Evolutionary conservation across 2,888 invertebrate genomes (phyloP).

Genomic region (Chrysomela aeneicollis): DNA sequence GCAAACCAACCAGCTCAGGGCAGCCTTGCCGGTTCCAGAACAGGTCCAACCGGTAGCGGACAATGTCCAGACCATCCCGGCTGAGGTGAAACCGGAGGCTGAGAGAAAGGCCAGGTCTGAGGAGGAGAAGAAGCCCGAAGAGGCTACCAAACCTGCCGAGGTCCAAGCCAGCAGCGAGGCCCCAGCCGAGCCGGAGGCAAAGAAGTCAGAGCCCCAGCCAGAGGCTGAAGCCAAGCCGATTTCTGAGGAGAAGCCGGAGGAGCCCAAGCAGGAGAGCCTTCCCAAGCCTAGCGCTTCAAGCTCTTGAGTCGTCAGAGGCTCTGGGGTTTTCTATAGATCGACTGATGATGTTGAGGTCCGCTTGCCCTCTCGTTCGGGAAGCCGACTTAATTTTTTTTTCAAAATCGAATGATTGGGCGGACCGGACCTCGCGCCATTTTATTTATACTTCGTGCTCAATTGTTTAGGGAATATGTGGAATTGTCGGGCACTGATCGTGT

Average conservation of each 20-base stretch:
- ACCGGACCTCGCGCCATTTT: slow-evolving; percentile 53
- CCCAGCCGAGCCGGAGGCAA: slow-evolving; percentile 10
- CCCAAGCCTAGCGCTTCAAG: slow-evolving; percentile 52
- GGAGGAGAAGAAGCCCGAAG: slow-evolving; percentile 51
- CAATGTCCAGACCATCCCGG: slow-evolving; percentile 13
- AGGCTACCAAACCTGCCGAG: slow-evolving; percentile 34
- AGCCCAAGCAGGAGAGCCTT: slow-evolving; percentile 46
- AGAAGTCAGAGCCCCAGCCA: slow-evolving; percentile 14
- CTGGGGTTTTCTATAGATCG: slow-evolving; percentile 34
- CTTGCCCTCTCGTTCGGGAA: slow-evolving; percentile 57
- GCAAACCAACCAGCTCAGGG: no score
- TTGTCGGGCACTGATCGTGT: slow-evolving; percentile 39
- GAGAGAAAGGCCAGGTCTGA: slow-evolving; percentile 47
- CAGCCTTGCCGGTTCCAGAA: slow-evolving; percentile 3
- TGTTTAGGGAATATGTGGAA: slow-evolving; percentile 36
- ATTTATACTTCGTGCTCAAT: slow-evolving; percentile 51
- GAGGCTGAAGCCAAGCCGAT: slow-evolving; percentile 39
- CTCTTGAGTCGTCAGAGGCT: slow-evolving; percentile 50
- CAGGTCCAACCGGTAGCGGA: slow-evolving; percentile 14
- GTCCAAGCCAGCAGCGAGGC: neutral
- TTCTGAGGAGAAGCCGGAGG: slow-evolving; percentile 49
- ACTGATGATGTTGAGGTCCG: slow-evolving; percentile 53
- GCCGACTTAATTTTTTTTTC: slow-evolving; percentile 51
- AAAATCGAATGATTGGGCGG: slow-evolving; percentile 53
- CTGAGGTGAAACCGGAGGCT: slow-evolving; percentile 33